phyloP scores from a whole-genome alignment of 2,888 invertebrate species.

The Drosophila macrospina region DNA sequence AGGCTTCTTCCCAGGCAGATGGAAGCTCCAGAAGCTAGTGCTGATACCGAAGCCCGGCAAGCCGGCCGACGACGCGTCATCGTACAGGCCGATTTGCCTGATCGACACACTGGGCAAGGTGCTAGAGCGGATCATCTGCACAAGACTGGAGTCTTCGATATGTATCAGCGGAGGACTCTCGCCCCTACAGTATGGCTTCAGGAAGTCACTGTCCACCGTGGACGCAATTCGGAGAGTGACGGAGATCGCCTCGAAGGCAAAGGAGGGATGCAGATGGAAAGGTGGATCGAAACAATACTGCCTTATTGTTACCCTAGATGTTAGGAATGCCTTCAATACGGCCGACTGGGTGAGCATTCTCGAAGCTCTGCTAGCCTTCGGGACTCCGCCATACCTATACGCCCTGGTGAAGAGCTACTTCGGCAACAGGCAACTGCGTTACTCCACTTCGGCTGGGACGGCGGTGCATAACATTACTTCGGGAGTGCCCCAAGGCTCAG shows the following conservation, averaged over 20 bases:
- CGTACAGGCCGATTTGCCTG: constrained; percentile 4
- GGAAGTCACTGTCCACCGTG: not conserved
- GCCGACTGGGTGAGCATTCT: not conserved
- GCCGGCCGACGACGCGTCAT: no score
- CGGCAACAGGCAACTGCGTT: not conserved
- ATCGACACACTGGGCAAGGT: not conserved
- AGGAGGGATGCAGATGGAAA: not conserved
- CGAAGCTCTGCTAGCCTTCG: not conserved
- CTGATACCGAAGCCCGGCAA: no score
- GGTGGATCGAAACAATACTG: not conserved
- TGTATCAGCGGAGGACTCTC: not conserved
- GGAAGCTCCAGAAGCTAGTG: no score
- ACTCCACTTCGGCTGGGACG: not conserved
- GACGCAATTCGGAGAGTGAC: not conserved
- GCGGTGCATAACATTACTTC: not conserved
- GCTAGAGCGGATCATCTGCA: not conserved
- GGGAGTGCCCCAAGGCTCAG: not conserved
- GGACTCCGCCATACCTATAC: no score
- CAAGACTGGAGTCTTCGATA: not conserved
- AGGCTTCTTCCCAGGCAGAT: no score
- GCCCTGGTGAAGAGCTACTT: not conserved
- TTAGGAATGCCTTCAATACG: not conserved
- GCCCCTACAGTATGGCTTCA: not conserved
- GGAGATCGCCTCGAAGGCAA: not conserved
- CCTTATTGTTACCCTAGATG: not conserved